Conservation (phyloP, 2,888 invertebrate species). For the Isoperla grammatica region DNA sequence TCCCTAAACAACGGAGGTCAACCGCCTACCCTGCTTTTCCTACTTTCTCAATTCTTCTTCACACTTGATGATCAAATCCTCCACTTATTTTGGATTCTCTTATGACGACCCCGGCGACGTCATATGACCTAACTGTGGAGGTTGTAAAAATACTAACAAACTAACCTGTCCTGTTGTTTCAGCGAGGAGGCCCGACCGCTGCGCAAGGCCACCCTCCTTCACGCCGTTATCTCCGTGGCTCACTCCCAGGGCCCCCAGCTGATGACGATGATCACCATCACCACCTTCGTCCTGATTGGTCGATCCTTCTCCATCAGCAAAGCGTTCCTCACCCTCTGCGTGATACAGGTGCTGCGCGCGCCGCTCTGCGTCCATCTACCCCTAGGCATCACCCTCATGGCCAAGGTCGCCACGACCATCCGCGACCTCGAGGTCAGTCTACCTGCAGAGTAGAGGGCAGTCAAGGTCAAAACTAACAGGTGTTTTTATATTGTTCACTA, state of each 20-base stretch:
- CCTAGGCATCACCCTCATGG: constrained; percentile 11
- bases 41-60: no score
- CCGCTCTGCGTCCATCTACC: constrained; percentile 23
- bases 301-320: constrained; percentile 16
- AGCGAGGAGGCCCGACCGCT: constrained; percentile 18
- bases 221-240: constrained; percentile 17
- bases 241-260: constrained; percentile 23
- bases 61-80: no score
- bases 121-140: no score
- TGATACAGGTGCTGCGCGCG: constrained; percentile 19
- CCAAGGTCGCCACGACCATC: not conserved
- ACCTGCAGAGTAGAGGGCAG: no score
- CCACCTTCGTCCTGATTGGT: constrained; percentile 20
- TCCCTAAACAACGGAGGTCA: no score
- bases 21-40: no score
- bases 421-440: not conserved
- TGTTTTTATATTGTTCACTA: no score
- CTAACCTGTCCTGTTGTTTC: no score
- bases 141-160: no score
- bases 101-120: no score
- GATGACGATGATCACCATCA: constrained; percentile 22
- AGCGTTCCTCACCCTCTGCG: constrained; percentile 20
- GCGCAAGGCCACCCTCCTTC: constrained; percentile 17
- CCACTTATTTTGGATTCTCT: no score
- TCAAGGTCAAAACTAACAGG: no score